A percentile compares a stretch with the other conserved stretches of the same genome.
Conservation (phyloP, 2,113 vertebrate species). For the Oreochromis niloticus region DNA sequence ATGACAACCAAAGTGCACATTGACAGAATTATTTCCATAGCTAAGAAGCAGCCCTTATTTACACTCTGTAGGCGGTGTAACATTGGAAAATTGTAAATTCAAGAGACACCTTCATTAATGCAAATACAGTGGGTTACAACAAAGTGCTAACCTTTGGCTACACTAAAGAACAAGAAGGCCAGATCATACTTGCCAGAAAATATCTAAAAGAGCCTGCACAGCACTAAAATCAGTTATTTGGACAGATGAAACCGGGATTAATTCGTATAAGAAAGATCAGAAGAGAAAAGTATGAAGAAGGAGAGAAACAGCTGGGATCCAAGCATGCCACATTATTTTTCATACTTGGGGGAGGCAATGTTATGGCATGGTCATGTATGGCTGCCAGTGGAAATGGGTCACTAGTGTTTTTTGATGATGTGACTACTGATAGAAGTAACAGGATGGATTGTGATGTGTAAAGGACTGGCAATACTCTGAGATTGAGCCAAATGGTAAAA, state of each 20-base stretch:
- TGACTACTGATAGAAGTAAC: neutral
- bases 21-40: neutral
- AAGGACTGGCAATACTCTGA: neutral
- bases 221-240: neutral
- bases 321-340: neutral
- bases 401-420: neutral
- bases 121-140: neutral
- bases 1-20: neutral
- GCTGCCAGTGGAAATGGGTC: neutral
- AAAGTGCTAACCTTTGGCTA: neutral
- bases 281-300: neutral
- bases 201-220: neutral
- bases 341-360: neutral
- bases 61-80: neutral
- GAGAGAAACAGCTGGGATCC: neutral
- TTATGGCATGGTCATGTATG: neutral
- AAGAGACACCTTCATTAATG: neutral
- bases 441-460: neutral
- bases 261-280: rapidly evolving
- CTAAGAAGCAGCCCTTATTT: neutral
- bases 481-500: neutral
- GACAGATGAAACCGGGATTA: neutral
- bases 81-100: neutral
- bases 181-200: neutral
- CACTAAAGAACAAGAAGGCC: neutral